Base-by-base conservation (phyloP, 2,797 vertebrate genomes). In the Rhynchotus rufescens region DNA sequence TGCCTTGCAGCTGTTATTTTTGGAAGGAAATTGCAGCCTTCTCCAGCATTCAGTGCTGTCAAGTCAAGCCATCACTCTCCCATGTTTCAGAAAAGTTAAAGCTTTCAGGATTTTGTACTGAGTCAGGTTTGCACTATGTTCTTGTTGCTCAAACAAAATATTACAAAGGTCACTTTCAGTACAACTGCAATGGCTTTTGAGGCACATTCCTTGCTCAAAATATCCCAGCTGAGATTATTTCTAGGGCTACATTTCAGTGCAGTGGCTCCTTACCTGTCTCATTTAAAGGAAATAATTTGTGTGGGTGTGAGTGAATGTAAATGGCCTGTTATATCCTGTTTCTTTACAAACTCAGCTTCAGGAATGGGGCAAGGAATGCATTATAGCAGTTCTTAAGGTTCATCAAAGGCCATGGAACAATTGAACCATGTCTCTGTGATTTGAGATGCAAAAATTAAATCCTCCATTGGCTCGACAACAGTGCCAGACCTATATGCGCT, bases 241-340 rank as follows among this genome's bases (percentile, higher is more conserved):
- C 68, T 17, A 30, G 51, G 25, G 6, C 15, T 4, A 3, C 10
- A 12, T 89, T 75, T 80, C 67, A 1, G 1, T n/a, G 28, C 23
- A 60, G 51, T 8, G 13, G 25, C 47, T 86, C 49, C 30, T 26
- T 2, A 6, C 30, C 15, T 44, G 8, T 64, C 65, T 59, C 22
- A 22, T 52, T 86, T 52, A 9, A 36, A 51, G 61, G n/a, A 22
- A 69, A 36, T 57, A 12, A 26, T 73, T 61, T 7, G 9, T 3
- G 34, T 23, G 49, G n/a, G 2, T 21, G 30, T 0, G 0, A 81
- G 19, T 0, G 15, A 12, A 12, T 0, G 0, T 19, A 57, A 74
- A 73, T 6, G 25, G 5, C 21, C 6, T 6, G 1, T 62, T 76
- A 32, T 60, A 49, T 47, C 54, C 42, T 2, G 1, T 4, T 47